Evolutionary conservation across 2,888 invertebrate species (phyloP).

Genomic region (Sicus ferrugineus): DNA sequence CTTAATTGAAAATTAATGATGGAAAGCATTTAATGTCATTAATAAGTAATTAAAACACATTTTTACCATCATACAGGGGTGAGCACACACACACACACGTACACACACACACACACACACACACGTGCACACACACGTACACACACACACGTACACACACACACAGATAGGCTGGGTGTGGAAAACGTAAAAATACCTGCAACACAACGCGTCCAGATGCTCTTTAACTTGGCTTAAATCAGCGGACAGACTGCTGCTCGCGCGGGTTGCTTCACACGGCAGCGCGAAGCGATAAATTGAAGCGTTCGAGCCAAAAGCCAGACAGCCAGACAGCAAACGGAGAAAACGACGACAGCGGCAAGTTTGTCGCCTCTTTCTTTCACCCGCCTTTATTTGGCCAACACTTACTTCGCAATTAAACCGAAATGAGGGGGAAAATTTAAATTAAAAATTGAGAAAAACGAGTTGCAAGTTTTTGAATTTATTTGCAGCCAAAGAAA

Average conservation of each 20-base stretch:
- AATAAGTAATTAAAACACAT: constrained; percentile 23
- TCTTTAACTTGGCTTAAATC: background rate
- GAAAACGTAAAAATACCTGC: too few relatives aligned
- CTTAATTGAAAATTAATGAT: constrained; percentile 30
- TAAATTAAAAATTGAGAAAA: too few relatives aligned
- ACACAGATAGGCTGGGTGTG: too few relatives aligned
- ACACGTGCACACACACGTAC: background rate
- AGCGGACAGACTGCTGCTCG: constrained; percentile 2
- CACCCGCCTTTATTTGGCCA: too few relatives aligned
- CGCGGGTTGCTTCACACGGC: constrained; percentile 14
- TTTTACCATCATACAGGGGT: too few relatives aligned
- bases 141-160: background rate
- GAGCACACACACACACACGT: background rate
- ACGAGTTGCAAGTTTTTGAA: too few relatives aligned
- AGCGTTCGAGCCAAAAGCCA: too few relatives aligned
- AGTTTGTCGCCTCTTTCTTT: too few relatives aligned
- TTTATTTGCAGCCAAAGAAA: too few relatives aligned
- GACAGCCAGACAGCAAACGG: background rate
- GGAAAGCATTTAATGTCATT: constrained; percentile 24
- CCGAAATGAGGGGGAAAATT: too few relatives aligned
- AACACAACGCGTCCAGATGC: background rate
- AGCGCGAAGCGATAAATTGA: background rate
- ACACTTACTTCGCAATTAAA: too few relatives aligned
- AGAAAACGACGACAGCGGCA: too few relatives aligned
- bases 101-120: background rate